phyloP scores from a whole-genome alignment of 2,888 invertebrate genomes.

The Lycophotia porphyrea region DNA sequence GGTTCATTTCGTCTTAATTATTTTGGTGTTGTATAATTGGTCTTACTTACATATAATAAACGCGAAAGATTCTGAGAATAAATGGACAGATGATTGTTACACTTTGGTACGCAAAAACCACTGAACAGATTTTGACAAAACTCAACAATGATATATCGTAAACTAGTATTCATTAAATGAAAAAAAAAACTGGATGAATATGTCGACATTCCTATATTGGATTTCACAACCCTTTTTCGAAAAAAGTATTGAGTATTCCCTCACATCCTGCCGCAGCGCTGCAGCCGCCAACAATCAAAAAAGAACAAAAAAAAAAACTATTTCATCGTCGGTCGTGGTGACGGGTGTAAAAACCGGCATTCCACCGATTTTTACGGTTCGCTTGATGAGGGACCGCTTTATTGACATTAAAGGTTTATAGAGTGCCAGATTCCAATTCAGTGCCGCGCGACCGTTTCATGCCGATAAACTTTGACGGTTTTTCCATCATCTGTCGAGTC shows the following conservation, averaged over 20 bases:
- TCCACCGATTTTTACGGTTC: constrained; percentile 80
- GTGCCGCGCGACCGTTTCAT: constrained; percentile 69
- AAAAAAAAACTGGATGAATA: not conserved
- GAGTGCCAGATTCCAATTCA: constrained; percentile 83
- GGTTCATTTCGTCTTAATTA: not conserved
- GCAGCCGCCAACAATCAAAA: constrained; percentile 25
- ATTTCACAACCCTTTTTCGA: constrained; percentile 2
- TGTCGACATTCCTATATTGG: not conserved
- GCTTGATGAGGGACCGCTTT: constrained; percentile 80
- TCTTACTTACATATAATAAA: not conserved
- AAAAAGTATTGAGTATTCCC: constrained; percentile 21
- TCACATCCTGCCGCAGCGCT: not conserved
- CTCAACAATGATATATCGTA: not conserved
- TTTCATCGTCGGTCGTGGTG: constrained; percentile 38
- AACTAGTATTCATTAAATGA: not conserved
- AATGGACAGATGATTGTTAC: not conserved
- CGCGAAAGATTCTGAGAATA: not conserved
- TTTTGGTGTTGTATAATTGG: not conserved
- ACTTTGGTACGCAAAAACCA: not conserved
- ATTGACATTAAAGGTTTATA: constrained; percentile 86
- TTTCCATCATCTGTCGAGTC: constrained; percentile 63
- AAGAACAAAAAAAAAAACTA: constrained; percentile 39
- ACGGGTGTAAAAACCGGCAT: constrained; percentile 72
- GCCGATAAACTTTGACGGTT: constrained; percentile 76
- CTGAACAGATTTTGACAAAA: not conserved